Conservation (phyloP, 2,797 vertebrate species). For the Sebastes iracundus region DNA sequence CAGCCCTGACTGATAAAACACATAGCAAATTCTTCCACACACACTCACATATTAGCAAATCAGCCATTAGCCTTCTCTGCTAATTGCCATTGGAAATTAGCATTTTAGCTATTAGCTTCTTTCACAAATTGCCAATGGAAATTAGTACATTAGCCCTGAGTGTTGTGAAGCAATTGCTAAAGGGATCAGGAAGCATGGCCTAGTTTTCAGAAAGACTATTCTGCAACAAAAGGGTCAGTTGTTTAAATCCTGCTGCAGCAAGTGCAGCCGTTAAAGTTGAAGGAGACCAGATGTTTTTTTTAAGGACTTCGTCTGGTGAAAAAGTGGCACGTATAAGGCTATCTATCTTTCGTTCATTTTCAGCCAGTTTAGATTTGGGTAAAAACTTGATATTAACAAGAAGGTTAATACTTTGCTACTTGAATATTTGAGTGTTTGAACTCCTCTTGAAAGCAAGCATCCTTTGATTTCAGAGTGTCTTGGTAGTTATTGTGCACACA, state of each 20-base stretch:
- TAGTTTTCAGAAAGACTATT: neutral
- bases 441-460: neutral
- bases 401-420: neutral
- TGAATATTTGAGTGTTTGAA: neutral
- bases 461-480: neutral
- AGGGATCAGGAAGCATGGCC: conserved; percentile 12
- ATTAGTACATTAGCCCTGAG: conserved; percentile 48
- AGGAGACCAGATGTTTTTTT: neutral
- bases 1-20: conserved; percentile 56
- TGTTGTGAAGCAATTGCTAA: conserved; percentile 22
- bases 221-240: conserved; percentile 18
- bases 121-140: conserved; percentile 51
- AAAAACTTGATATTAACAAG: neutral
- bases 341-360: neutral
- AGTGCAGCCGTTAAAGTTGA: neutral
- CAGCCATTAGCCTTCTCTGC: conserved; percentile 58
- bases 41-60: conserved; percentile 44
- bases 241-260: neutral
- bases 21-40: conserved; percentile 39
- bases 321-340: neutral
- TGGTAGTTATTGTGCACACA: neutral
- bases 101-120: conserved; percentile 54
- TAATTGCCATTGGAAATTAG: conserved; percentile 63
- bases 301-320: neutral
- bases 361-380: neutral